Base-by-base conservation (phyloP, 2,113 vertebrate species). In the Steatornis caripensis region DNA sequence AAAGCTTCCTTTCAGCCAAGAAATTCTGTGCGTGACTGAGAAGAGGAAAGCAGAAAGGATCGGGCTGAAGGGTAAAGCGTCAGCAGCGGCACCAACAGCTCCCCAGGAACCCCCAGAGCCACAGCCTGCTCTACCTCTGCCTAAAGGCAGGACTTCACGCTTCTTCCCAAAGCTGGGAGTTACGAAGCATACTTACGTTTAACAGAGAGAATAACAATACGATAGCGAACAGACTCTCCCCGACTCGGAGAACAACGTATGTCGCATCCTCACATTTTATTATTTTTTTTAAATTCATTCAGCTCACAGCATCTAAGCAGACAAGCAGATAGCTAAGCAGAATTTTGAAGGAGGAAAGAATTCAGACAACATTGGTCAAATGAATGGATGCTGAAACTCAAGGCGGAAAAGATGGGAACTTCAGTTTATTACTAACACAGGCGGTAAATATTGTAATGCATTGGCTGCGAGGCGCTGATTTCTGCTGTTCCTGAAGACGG, bases 401-500 rank as follows among this genome's bases (percentile, higher is more conserved):
- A 36, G 11, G 29, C 2, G 1, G 46, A 29, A 12, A 76, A 54
- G 36, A 36, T 1, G 22, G 21, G 23, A 36, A 10, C n/a, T 23
- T 9, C 20, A 13, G 11, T 41, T 39, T 30, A 12, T 78, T 30
- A 12, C 39, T 21, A 30, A 61, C 5, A 19, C 8, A 51, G 22
- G 51, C 29, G 9, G 43, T n/a, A 29, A 65, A 27, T 16, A 16
- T 27, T 24, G 1, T 2, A 34, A 12, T 3, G 32, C n/a, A 10
- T 2, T 64, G 54, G 61, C 37, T 53, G 53, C 60, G 37, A 53
- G 60, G 18, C 27, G 60, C 22, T 5, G 37, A 16, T 26, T 58
- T 29, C 68, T 1, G 1, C 45, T 58, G 34, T 5, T 55, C 32
- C 36, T 19, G 34, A 29, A 0, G 8, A 34, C n/a, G 26, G 29